Evolutionary conservation across 2,888 invertebrate genomes (phyloP).

Genomic region (Nymphalis polychloros): DNA sequence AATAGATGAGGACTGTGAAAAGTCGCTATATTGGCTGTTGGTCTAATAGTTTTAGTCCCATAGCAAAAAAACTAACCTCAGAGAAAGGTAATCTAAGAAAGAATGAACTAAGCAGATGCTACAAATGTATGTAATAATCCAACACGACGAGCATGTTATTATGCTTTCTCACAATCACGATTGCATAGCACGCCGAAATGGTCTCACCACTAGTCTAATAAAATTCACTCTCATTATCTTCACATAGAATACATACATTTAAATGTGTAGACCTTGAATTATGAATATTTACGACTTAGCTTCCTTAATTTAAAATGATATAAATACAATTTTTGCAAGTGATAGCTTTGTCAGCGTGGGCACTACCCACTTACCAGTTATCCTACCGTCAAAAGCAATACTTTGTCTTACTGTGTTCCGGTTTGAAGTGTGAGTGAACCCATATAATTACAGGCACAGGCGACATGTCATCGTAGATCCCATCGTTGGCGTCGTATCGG

Average conservation of each 20-base stretch:
- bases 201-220: slow-evolving; percentile 33
- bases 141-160: slow-evolving; percentile 31
- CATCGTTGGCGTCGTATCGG: too few relatives aligned
- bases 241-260: slow-evolving; percentile 13
- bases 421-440: too few relatives aligned
- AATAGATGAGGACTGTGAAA: neutral
- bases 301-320: too few relatives aligned
- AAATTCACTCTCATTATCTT: slow-evolving; percentile 31
- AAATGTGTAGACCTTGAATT: slow-evolving; percentile 7
- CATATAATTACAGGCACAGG: too few relatives aligned
- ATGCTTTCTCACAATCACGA: slow-evolving; percentile 37
- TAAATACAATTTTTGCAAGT: too few relatives aligned
- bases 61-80: neutral
- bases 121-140: slow-evolving; percentile 26
- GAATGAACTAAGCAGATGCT: slow-evolving; percentile 18
- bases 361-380: too few relatives aligned
- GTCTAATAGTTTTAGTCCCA: neutral
- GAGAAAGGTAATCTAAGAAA: slow-evolving; percentile 19
- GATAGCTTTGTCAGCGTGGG: too few relatives aligned
- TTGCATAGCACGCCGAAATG: slow-evolving; percentile 39
- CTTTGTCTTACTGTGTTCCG: too few relatives aligned
- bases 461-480: too few relatives aligned
- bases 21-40: neutral
- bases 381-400: too few relatives aligned
- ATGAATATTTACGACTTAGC: neutral